Evolutionary conservation across 2,888 invertebrate species (phyloP).

Genomic region (Drosophila monieri): DNA sequence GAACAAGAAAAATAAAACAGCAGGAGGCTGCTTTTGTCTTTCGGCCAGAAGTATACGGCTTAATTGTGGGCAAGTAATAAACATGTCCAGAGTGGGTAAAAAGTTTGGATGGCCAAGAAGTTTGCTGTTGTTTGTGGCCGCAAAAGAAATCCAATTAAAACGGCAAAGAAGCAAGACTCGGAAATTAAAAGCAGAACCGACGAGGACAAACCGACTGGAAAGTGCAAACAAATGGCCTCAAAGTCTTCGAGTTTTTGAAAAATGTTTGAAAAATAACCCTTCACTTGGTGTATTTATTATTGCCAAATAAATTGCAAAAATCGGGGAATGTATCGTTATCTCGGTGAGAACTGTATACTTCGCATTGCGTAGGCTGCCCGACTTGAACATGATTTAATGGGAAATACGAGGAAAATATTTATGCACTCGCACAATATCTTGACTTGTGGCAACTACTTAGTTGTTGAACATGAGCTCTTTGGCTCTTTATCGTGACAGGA

Average conservation of each 20-base stretch:
- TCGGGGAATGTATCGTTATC: slow-evolving; percentile 24
- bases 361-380: slow-evolving; percentile 40
- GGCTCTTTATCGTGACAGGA: slow-evolving; percentile 71
- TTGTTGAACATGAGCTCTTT: slow-evolving; percentile 66
- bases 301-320: not conserved
- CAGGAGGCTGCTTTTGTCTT: slow-evolving; percentile 38
- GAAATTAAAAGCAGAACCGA: slow-evolving; percentile 15
- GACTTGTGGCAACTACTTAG: slow-evolving; percentile 47
- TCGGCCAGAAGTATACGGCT: slow-evolving; percentile 58
- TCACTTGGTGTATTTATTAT: slow-evolving; percentile 10
- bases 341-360: slow-evolving; percentile 18
- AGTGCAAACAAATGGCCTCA: not conserved
- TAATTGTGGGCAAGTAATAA: slow-evolving; percentile 63
- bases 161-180: slow-evolving; percentile 18
- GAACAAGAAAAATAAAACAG: not conserved
- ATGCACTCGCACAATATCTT: slow-evolving; percentile 29
- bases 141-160: slow-evolving; percentile 44
- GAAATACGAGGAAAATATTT: slow-evolving; percentile 27
- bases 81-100: slow-evolving; percentile 36
- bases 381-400: slow-evolving; percentile 25
- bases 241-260: not conserved
- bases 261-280: not conserved
- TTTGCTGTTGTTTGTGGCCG: slow-evolving; percentile 24
- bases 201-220: slow-evolving; percentile 1
- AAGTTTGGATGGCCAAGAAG: slow-evolving; percentile 43